These are phyloP conservation scores for Drosophila subobscura DNA, from an alignment of 1,140 invertebrate genomes.

Conservation along the genomic window DNA sequence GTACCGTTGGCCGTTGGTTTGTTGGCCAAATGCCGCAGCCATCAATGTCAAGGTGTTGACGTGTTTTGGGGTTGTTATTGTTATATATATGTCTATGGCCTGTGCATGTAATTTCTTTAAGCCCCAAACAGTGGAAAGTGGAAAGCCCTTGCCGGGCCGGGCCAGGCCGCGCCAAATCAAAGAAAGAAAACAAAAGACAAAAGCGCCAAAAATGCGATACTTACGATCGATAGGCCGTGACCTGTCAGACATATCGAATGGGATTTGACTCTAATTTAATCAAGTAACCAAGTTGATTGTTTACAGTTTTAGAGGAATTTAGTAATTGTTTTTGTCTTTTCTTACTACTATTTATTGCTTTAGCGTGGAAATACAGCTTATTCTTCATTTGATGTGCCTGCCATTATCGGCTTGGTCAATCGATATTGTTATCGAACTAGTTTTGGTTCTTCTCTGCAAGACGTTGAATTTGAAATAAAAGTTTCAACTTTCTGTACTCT, in stretches of 20 bases:
- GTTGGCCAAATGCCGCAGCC: slow-evolving; percentile 32
- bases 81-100: slow-evolving; percentile 3
- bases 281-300: too few relatives aligned
- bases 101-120: slow-evolving; percentile 32
- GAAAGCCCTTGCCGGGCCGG: too few relatives aligned
- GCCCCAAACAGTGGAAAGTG: slow-evolving; percentile 19
- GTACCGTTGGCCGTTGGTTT: slow-evolving; percentile 3
- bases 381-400: too few relatives aligned
- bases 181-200: slow-evolving; percentile 27
- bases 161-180: neutral
- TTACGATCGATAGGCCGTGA: too few relatives aligned
- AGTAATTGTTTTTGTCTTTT: too few relatives aligned
- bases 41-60: slow-evolving; percentile 61
- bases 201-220: slow-evolving; percentile 2
- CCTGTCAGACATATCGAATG: too few relatives aligned
- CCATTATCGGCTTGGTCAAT: neutral
- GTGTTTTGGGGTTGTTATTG: slow-evolving; percentile 19
- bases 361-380: too few relatives aligned
- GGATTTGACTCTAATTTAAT: too few relatives aligned
- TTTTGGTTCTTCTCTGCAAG: neutral
- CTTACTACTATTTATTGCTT: too few relatives aligned
- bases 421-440: neutral
- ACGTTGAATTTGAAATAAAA: neutral
- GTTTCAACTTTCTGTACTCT: too few relatives aligned
- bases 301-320: too few relatives aligned